Evolutionary conservation across 2,113 vertebrate genomes (phyloP).

Genomic region (Athene cunicularia): DNA sequence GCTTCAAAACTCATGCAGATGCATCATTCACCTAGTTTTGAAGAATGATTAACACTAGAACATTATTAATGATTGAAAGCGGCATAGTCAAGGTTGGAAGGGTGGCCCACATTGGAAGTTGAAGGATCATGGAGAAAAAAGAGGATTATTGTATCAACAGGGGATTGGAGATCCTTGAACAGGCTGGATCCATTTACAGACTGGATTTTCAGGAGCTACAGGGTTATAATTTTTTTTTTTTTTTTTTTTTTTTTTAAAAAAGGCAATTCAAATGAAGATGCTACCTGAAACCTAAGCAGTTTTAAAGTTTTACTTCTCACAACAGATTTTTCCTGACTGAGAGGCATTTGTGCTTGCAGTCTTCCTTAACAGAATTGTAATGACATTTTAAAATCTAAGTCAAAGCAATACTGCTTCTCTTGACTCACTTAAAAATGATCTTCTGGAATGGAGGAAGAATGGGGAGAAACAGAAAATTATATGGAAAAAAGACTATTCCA

Average conservation of each 20-base stretch:
- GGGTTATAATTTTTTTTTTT: neutral
- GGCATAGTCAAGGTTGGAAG: neutral
- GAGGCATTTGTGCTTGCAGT: neutral
- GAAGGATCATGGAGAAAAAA: neutral
- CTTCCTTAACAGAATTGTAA: neutral
- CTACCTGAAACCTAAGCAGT: neutral
- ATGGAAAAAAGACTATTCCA: neutral
- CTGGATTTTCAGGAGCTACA: neutral
- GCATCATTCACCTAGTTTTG: neutral
- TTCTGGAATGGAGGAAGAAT: neutral
- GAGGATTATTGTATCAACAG: neutral
- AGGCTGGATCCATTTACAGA: neutral
- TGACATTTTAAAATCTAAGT: conserved; percentile 19
- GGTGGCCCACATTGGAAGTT: neutral
- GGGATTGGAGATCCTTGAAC: neutral
- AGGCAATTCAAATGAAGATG: neutral
- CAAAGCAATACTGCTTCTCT: neutral
- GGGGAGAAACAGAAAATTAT: conserved; percentile 1
- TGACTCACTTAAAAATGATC: conserved; percentile 7
- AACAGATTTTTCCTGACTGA: neutral
- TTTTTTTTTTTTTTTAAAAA: neutral
- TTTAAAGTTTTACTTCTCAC: neutral
- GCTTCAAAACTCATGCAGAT: neutral
- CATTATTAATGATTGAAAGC: neutral
- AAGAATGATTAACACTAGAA: neutral